Evolutionary conservation across 2,888 invertebrate species (phyloP), one percentile per base, ranked within the genome.

Genomic region (Epinotia nisella): DNA sequence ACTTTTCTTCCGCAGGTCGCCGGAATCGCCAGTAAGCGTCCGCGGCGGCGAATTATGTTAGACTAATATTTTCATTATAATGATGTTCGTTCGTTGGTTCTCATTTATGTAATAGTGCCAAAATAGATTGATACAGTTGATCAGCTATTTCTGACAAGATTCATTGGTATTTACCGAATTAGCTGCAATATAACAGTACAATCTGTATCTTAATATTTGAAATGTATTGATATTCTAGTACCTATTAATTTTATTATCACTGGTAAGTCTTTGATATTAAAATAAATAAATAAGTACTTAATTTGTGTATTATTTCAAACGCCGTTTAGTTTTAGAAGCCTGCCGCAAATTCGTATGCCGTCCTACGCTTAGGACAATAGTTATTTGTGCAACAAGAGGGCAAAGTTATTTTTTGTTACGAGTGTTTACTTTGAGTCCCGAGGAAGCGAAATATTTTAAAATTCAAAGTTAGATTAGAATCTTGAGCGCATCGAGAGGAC

Each of bases 21-120:
- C 84, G 93, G 81, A 92, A 90, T 90, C 93, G 92, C 81, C 93
- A 93, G 85, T 93, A 92, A 89, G 79, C 75, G 61, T 69, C 76
- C 65, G 75, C 65, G 72, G 76, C 74, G 80, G 79, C 74, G 58
- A 15, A 79, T 78, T 82, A 82, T 80, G 78, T 84, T 86, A 78
- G 78, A 78, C 65, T 76, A 80, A 77, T 66, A 77, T 83, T 85
- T 83, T 82, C 71, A 82, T 84, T 82, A 80, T 83, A 81, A 81
- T 81, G 76, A 77, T 83, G 82, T 84, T 87, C 78, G 84, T 87
- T 88, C 83, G 83, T 85, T 85, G 85, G 81, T 85, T 87, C 83
- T 84, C 76, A 84, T 88, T 87, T 85, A 85, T 82, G 80, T 88
- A 87, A 85, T 89, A 90, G 91, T 90, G 90, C 92, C 92, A 91